A percentile compares a stretch with the other conserved stretches of the same genome.
phyloP scores from a whole-genome alignment of 2,113 vertebrate genomes.

The Anolis carolinensis region DNA sequence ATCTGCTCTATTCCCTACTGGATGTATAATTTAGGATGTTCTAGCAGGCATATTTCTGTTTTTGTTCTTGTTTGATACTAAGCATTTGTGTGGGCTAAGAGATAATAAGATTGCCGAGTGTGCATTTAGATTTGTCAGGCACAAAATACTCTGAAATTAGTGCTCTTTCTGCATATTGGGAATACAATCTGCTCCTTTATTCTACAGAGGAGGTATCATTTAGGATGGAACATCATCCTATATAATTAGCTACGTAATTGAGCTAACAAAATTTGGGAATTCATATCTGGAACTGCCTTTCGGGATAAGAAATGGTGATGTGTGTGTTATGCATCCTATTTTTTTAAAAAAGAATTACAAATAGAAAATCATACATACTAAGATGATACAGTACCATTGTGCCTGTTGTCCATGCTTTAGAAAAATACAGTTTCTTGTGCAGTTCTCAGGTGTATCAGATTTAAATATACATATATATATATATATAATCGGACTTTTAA shows the following conservation, averaged over 20 bases:
- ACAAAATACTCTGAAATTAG: constrained; percentile 21
- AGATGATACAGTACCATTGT: not conserved
- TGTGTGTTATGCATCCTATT: not conserved
- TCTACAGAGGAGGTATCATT: not conserved
- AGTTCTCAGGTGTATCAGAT: not conserved
- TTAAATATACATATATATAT: constrained; percentile 35
- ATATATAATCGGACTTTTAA: constrained; percentile 16
- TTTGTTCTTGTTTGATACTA: not conserved
- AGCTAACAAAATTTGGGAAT: constrained; percentile 4
- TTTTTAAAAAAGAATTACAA: constrained; percentile 26
- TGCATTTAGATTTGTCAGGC: not conserved
- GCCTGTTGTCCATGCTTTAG: not conserved
- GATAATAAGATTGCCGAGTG: not conserved
- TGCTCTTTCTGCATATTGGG: not conserved
- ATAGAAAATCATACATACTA: not conserved
- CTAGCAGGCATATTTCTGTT: not conserved
- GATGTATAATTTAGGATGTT: constrained; percentile 13
- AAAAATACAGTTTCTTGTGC: not conserved
- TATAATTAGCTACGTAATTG: constrained; percentile 36
- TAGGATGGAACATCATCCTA: constrained; percentile 7
- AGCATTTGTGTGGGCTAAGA: not conserved
- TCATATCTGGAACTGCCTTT: not conserved
- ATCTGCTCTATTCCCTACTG: not conserved
- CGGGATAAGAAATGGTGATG: not conserved
- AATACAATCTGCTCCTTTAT: not conserved